Percentiles rank a stretch among this genome's conserved stretches.
phyloP scores from a whole-genome alignment of 2,113 vertebrate species.

The Hucho hucho region DNA sequence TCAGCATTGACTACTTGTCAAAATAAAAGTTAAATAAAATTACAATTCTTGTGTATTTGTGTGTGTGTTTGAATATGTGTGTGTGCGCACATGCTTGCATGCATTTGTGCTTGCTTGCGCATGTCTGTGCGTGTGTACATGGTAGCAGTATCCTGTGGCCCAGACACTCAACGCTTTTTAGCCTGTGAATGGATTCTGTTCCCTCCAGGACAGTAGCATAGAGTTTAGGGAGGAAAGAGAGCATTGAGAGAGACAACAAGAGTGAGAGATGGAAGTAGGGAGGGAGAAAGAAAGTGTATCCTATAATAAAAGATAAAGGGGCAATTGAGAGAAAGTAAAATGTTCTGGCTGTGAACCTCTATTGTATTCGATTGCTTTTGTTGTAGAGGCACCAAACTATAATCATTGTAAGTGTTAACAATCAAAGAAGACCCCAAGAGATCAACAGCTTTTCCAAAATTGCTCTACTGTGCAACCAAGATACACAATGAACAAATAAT shows the following conservation, averaged over 20 bases:
- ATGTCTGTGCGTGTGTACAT: too few species aligned
- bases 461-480: too few species aligned
- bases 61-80: not conserved
- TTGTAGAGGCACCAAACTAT: too few species aligned
- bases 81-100: too few species aligned
- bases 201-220: conserved; percentile 19
- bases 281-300: not conserved
- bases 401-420: too few species aligned
- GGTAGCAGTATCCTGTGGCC: not conserved
- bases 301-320: not conserved
- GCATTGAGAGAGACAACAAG: not conserved
- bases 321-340: not conserved
- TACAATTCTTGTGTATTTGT: not conserved
- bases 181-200: conserved; percentile 34
- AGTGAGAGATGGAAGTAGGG: not conserved
- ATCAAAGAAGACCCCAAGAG: too few species aligned
- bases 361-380: not conserved
- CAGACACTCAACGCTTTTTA: not conserved
- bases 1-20: too few species aligned
- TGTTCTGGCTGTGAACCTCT: not conserved
- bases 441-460: too few species aligned
- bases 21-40: too few species aligned
- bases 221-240: conserved; percentile 1
- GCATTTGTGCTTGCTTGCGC: too few species aligned
- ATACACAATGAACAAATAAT: too few species aligned